These are phyloP conservation scores for Drosophila kikkawai DNA, from an alignment of 1,140 invertebrate species.

Conservation along the genomic window DNA sequence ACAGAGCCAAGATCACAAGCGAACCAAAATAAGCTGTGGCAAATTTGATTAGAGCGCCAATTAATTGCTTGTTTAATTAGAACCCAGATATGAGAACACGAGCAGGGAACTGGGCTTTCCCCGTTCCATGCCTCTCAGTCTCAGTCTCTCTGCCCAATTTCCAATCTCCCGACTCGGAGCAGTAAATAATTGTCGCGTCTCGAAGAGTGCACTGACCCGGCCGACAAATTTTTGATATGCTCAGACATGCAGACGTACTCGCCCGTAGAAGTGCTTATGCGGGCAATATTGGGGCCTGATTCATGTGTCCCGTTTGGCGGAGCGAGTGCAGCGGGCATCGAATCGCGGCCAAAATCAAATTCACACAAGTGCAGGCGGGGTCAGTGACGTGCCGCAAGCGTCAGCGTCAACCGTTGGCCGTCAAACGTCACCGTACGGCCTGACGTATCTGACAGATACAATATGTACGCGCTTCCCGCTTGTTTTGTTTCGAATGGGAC, in stretches of 20 bases:
- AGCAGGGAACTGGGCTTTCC: conserved; percentile 29
- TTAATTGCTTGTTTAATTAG: conserved; percentile 78
- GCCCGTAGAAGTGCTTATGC: conserved; percentile 42
- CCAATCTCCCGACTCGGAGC: conserved; percentile 35
- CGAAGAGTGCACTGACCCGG: conserved; percentile 68
- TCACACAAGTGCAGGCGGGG: conserved; percentile 60
- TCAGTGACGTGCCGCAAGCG: conserved; percentile 57
- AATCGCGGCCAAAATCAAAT: conserved; percentile 62
- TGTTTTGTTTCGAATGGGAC: conserved; percentile 31
- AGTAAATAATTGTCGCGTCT: conserved; percentile 76
- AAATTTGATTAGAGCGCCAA: conserved; percentile 73
- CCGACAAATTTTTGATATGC: conserved; percentile 46
- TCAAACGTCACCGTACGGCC: conserved; percentile 28
- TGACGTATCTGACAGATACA: conserved; percentile 68
- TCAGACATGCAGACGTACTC: conserved; percentile 27
- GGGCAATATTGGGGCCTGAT: conserved; percentile 38
- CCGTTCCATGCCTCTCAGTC: not conserved
- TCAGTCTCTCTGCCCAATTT: not conserved
- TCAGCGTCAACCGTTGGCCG: conserved; percentile 32
- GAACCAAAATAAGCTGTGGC: conserved; percentile 74
- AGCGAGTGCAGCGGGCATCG: conserved; percentile 39
- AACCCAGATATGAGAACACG: conserved; percentile 40
- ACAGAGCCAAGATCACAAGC: conserved; percentile 27
- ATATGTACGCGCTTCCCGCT: conserved; percentile 22
- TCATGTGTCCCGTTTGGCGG: conserved; percentile 60